Conservation (phyloP, 2,888 invertebrate species). For the Saturnia pavonia region DNA sequence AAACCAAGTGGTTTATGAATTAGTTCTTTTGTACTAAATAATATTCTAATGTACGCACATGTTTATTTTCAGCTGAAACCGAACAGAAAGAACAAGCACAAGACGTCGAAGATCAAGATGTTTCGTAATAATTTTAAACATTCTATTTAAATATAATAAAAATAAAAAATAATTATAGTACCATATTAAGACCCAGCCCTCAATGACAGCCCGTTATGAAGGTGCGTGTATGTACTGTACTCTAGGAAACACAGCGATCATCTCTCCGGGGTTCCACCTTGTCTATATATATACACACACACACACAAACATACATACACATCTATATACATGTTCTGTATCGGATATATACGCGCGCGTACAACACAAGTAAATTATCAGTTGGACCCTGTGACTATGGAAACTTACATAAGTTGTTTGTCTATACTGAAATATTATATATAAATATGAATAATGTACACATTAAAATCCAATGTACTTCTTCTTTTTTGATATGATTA, state of each 20-base stretch:
- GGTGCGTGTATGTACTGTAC: slow-evolving; percentile 29
- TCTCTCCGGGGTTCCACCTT: slow-evolving; percentile 2
- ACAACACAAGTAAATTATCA: slow-evolving; percentile 2
- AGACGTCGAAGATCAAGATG: slow-evolving; percentile 97
- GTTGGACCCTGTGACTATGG: not conserved
- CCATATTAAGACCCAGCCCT: slow-evolving; percentile 75
- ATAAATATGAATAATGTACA: slow-evolving; percentile 64
- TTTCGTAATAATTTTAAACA: slow-evolving; percentile 89
- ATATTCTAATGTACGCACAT: slow-evolving; percentile 12
- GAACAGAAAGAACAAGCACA: slow-evolving; percentile 95
- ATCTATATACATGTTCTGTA: not conserved
- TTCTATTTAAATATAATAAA: slow-evolving; percentile 74
- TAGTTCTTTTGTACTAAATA: too few species aligned
- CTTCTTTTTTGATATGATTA: slow-evolving; percentile 76
- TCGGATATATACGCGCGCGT: slow-evolving; percentile 14
- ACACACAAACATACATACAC: slow-evolving; percentile 22
- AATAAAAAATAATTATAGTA: slow-evolving; percentile 74
- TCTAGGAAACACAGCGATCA: slow-evolving; percentile 26
- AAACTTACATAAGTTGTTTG: not conserved
- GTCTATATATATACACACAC: slow-evolving; percentile 21
- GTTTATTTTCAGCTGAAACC: slow-evolving; percentile 86
- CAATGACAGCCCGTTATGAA: slow-evolving; percentile 45
- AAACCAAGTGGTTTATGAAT: not conserved
- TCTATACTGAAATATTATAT: slow-evolving; percentile 1
- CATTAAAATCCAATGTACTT: slow-evolving; percentile 56